Percentiles rank a stretch among this genome's conserved stretches.
Conservation (phyloP, 2,113 vertebrate genomes). For the Osmerus eperlanus region DNA sequence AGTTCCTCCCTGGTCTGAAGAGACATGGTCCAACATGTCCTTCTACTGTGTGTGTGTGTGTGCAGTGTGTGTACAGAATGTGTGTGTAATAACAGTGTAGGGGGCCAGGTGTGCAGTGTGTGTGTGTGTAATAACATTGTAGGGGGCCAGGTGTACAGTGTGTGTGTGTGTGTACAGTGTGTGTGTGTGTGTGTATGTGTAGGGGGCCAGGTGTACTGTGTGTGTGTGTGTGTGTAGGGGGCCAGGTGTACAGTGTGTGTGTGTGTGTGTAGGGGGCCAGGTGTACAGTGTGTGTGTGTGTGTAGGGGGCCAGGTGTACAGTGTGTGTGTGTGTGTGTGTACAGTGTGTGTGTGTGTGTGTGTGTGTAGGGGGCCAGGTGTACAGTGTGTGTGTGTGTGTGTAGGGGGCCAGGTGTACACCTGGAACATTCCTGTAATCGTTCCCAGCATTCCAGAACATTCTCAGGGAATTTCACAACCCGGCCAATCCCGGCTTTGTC, state of each 20-base stretch:
- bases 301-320: neutral
- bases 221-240: neutral
- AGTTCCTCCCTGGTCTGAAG: neutral
- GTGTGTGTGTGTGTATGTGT: too few relatives aligned
- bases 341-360: neutral
- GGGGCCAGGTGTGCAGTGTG: neutral
- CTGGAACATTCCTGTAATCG: too few relatives aligned
- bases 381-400: neutral
- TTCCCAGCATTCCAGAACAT: too few relatives aligned
- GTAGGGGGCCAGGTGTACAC: too few relatives aligned
- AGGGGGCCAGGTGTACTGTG: neutral
- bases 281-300: neutral
- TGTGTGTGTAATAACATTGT: too few relatives aligned
- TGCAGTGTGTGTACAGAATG: neutral
- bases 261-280: neutral
- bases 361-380: neutral
- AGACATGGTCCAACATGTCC: neutral
- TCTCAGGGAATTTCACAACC: too few relatives aligned
- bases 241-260: neutral
- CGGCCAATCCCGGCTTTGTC: too few relatives aligned
- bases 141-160: too few relatives aligned
- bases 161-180: too few relatives aligned
- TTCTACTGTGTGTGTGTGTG: neutral
- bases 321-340: neutral
- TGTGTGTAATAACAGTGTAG: neutral